Evolutionary conservation across 2,797 vertebrate species (phyloP).

Genomic region (Paedocypris micromegethes): DNA sequence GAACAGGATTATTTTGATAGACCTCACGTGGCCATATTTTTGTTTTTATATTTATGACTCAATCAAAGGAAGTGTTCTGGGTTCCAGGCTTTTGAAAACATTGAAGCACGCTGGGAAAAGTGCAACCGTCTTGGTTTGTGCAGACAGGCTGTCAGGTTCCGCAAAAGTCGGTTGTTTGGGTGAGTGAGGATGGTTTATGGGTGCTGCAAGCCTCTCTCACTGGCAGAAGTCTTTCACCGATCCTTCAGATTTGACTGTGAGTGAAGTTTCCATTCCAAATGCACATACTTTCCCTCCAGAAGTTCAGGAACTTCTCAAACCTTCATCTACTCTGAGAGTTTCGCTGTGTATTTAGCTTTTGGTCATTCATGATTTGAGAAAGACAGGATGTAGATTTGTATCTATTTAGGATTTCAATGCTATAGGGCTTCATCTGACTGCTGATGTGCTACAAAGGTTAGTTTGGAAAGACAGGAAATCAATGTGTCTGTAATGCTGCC

Average conservation of each 20-base stretch:
- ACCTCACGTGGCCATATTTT: background rate
- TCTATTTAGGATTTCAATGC: background rate
- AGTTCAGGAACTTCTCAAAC: conserved; percentile 12
- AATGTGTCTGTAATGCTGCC: too few relatives aligned
- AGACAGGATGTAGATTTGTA: background rate
- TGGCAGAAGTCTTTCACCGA: background rate
- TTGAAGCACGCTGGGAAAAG: background rate
- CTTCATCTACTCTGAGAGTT: conserved; percentile 6
- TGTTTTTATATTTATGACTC: conserved; percentile 20
- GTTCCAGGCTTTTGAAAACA: conserved; percentile 15
- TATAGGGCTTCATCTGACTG: too few relatives aligned
- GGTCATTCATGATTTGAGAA: background rate
- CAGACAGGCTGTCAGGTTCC: conserved; percentile 20
- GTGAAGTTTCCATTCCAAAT: conserved; percentile 39
- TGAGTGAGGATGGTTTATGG: background rate
- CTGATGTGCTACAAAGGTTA: too few relatives aligned
- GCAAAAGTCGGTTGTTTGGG: conserved; percentile 11
- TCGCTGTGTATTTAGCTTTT: background rate
- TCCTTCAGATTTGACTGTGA: conserved; percentile 20
- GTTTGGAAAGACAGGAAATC: too few relatives aligned
- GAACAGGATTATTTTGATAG: conserved; percentile 9
- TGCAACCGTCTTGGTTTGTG: background rate
- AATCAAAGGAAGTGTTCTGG: conserved; percentile 6
- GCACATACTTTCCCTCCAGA: conserved; percentile 13
- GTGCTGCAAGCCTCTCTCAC: background rate